Conservation (phyloP, 53 echinoderm and acorn worm species). For the Temnopleurus reevesii region DNA sequence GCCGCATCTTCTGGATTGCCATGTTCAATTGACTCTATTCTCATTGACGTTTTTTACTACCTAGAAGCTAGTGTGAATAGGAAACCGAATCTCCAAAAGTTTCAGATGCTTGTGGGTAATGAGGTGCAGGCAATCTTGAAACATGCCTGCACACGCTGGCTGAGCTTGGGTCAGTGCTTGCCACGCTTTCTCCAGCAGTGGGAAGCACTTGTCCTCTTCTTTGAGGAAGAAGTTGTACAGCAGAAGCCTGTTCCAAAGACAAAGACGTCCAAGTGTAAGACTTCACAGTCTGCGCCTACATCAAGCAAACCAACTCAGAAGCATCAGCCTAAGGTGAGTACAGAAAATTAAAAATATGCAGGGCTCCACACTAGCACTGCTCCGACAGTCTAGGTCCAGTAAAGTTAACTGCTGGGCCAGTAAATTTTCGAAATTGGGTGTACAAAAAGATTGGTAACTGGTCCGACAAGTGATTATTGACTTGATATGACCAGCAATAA, state of each 20-base stretch:
- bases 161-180: conserved; percentile 36
- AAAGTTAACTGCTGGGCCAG: too few species aligned
- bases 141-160: conserved; percentile 37
- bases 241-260: not conserved
- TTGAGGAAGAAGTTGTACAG: not conserved
- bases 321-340: too few species aligned
- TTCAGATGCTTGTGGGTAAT: conserved; percentile 15
- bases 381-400: too few species aligned
- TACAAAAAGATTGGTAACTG: too few species aligned
- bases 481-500: too few species aligned
- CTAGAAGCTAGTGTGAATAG: not conserved
- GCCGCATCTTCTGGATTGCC: conserved; percentile 13
- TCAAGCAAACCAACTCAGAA: not conserved
- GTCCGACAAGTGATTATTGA: too few species aligned
- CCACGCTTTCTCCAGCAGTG: conserved; percentile 29
- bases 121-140: conserved; percentile 40
- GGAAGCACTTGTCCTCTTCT: not conserved
- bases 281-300: not conserved
- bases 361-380: too few species aligned
- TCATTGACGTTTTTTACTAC: not conserved
- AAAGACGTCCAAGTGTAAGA: not conserved
- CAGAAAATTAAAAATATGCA: too few species aligned
- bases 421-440: too few species aligned
- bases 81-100: not conserved
- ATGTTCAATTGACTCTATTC: conserved; percentile 25